Base-by-base conservation (phyloP, 2,113 vertebrate species). In the Poicephalus gulielmi region DNA sequence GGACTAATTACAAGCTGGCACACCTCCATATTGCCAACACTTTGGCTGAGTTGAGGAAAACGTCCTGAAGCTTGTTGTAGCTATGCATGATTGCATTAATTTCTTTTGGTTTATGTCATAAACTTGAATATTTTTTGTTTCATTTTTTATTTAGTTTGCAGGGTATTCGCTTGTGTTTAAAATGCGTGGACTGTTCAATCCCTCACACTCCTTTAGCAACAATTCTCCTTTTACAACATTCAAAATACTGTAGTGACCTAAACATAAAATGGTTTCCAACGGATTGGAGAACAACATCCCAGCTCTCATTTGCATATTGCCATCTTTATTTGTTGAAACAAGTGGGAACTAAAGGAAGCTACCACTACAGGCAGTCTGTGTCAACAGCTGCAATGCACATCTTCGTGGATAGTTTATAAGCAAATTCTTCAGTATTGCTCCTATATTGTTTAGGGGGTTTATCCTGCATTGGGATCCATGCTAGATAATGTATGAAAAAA, bases 271-370 rank as follows among this genome's bases (percentile, higher is more conserved):
- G 10, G 47, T 77, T 88, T 83, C 7, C 66, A 79, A 55, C 94
- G 46, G 66, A 78, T 83, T 86, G 70, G 79, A 59, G 16, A 43
- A 69, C 46, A 75, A 59, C 17, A 87, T 84, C 71, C 75, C 49
- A 77, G 46, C 82, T 77, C 81, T 55, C 57, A 46, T 95, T 95
- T 91, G 35, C 46, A 19, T 73, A 95, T 91, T 76, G 82, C 75
- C 84, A 50, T 93, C 92, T 96, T 94, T 88, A 92, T 97, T 96
- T 94, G 88, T 86, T 91, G 95, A 96, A 97, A 94, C 95, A 94
- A 97, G 96, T 92, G 77, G 59, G 74, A 84, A 79, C 74, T 62
- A 79, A 95, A 79, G 86, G 83, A 83, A 93, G 83, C 53, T 13
- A 64, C 53, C 46, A 88, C 92, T 88, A 73, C 66, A 18, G 78